These are phyloP conservation scores for Drosophila planitibia DNA, from an alignment of 2,888 invertebrate genomes.

Conservation along the genomic window DNA sequence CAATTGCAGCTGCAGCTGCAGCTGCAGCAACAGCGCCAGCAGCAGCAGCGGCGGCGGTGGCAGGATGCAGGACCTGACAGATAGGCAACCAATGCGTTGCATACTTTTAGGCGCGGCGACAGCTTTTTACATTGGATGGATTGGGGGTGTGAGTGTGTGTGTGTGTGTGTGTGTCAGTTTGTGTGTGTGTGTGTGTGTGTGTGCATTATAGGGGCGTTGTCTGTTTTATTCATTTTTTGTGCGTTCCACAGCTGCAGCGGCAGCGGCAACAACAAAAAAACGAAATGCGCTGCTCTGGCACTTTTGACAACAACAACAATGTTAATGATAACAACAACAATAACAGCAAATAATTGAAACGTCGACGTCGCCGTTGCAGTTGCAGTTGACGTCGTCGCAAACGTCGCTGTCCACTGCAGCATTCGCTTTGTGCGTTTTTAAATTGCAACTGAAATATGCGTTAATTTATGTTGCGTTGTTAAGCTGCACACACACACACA, in stretches of 20 bases:
- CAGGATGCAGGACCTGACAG: slow-evolving; percentile 58
- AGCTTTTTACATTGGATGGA: slow-evolving; percentile 58
- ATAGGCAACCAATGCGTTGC: slow-evolving; percentile 75
- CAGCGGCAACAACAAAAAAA: slow-evolving; percentile 53
- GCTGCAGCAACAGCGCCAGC: not conserved
- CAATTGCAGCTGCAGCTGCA: slow-evolving; percentile 17
- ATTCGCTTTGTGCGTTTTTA: slow-evolving; percentile 76
- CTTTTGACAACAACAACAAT: slow-evolving; percentile 76
- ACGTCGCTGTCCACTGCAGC: slow-evolving; percentile 55
- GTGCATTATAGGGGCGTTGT: slow-evolving; percentile 69
- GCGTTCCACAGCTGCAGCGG: slow-evolving; percentile 54
- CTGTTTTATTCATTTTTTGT: slow-evolving; percentile 80
- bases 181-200: not conserved
- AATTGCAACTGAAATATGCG: slow-evolving; percentile 79
- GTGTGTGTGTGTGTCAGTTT: not conserved
- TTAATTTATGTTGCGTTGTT: slow-evolving; percentile 75
- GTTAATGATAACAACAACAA: slow-evolving; percentile 70
- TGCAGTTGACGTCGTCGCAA: slow-evolving; percentile 19
- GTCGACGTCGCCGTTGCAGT: slow-evolving; percentile 55
- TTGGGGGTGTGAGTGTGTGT: not conserved
- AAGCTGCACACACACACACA: slow-evolving; percentile 45
- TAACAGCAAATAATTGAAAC: slow-evolving; percentile 75
- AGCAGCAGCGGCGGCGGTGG: slow-evolving; percentile 9
- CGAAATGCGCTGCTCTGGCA: slow-evolving; percentile 60
- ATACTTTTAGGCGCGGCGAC: slow-evolving; percentile 77